Evolutionary conservation across 2,113 vertebrate genomes (phyloP).

Genomic region (Neoarius graeffei): DNA sequence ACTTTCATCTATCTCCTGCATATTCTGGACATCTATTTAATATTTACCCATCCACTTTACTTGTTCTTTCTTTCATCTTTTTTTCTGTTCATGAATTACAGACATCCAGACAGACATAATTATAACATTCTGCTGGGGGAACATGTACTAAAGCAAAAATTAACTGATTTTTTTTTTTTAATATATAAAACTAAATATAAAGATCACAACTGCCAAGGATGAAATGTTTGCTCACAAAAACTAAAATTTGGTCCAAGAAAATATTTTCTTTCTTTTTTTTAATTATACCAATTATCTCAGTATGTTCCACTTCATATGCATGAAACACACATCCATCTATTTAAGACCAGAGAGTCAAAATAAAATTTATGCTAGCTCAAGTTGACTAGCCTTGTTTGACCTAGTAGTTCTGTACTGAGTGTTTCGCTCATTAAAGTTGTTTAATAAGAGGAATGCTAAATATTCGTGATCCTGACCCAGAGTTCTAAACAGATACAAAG

Average conservation of each 20-base stretch:
- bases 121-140: not conserved
- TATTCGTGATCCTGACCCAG: not conserved
- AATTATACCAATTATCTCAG: not conserved
- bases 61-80: not conserved
- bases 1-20: not conserved
- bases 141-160: no score
- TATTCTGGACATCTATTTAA: no score
- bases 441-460: constrained; percentile 14
- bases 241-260: not conserved
- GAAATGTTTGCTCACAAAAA: not conserved
- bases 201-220: not conserved
- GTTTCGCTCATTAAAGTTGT: constrained; percentile 1
- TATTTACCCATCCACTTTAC: not conserved
- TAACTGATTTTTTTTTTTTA: no score
- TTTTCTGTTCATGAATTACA: no score
- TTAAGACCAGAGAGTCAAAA: not conserved
- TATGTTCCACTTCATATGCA: not conserved
- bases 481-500: not conserved
- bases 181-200: no score
- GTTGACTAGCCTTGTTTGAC: not conserved
- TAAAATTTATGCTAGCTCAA: not conserved
- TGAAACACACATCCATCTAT: not conserved
- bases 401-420: not conserved
- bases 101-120: not conserved
- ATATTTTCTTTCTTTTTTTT: not conserved